These are phyloP conservation scores for Lordiphosa stackelbergi DNA, from an alignment of 1,140 invertebrate genomes.

Conservation along the genomic window DNA sequence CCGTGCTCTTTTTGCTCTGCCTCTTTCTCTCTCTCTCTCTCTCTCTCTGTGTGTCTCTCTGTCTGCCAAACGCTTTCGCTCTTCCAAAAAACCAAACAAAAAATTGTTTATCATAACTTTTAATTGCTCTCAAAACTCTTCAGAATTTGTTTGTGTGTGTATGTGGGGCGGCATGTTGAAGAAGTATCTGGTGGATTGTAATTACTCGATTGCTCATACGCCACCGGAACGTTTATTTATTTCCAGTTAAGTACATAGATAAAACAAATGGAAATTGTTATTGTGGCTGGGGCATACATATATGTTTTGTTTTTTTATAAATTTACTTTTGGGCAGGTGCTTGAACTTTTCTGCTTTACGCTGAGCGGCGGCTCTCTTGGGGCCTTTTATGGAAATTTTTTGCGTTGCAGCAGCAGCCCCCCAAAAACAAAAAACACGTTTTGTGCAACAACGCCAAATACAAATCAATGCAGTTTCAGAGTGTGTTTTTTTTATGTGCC, in stretches of 20 bases:
- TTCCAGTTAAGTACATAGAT: conserved; percentile 58
- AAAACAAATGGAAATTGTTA: conserved; percentile 68
- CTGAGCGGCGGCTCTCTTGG: conserved; percentile 11
- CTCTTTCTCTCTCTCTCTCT: no score
- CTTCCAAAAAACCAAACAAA: conserved; percentile 21
- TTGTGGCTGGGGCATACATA: conserved; percentile 29
- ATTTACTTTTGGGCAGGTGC: conserved; percentile 59
- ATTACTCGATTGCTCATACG: conserved; percentile 73
- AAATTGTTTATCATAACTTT: conserved; percentile 68
- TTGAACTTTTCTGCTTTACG: conserved; percentile 54
- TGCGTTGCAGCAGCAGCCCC: conserved; percentile 18
- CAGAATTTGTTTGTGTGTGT: conserved; percentile 24
- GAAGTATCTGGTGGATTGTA: conserved; percentile 36
- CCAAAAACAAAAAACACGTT: conserved; percentile 51
- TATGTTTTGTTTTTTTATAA: conserved; percentile 24
- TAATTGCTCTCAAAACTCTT: conserved; percentile 68
- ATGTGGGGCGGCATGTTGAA: conserved; percentile 18
- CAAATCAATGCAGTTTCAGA: conserved; percentile 55
- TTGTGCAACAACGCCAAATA: conserved; percentile 44
- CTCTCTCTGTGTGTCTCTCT: background rate
- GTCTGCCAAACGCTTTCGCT: background rate
- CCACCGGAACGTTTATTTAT: conserved; percentile 34
- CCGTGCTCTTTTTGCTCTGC: background rate
- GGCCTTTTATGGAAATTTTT: conserved; percentile 35
- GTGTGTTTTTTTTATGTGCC: conserved; percentile 48